These are phyloP conservation scores for Sarcoramphus papa DNA, from an alignment of 2,797 vertebrate species.

Conservation along the genomic window DNA sequence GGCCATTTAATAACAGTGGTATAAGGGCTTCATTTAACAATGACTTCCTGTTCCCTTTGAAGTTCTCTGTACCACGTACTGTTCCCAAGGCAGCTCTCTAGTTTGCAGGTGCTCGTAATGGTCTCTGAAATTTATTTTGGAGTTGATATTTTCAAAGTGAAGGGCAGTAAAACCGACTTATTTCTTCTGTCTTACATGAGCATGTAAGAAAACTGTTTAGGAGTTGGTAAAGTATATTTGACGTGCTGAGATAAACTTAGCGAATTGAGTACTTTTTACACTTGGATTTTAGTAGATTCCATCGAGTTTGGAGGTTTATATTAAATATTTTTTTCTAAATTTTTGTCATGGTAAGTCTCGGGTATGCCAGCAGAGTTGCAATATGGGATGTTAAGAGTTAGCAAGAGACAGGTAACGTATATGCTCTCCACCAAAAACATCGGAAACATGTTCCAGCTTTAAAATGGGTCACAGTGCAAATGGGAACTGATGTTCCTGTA, in stretches of 20 bases:
- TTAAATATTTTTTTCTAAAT: too few species aligned
- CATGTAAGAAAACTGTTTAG: not conserved
- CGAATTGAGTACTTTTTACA: not conserved
- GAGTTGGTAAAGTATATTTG: not conserved
- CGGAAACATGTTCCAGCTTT: not conserved
- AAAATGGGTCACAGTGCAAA: not conserved
- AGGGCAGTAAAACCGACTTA: not conserved
- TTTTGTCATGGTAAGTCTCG: not conserved
- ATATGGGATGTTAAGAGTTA: not conserved
- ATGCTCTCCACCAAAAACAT: not conserved
- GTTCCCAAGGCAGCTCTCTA: not conserved
- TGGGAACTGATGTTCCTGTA: not conserved
- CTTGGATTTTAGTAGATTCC: not conserved
- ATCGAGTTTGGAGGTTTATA: not conserved
- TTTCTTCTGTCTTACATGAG: not conserved
- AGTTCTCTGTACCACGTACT: not conserved
- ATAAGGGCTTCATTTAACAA: not conserved
- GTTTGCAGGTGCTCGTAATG: not conserved
- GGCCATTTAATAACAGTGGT: not conserved
- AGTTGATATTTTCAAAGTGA: not conserved
- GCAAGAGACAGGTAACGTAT: not conserved
- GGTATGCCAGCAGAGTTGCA: not conserved
- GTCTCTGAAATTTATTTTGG: not conserved
- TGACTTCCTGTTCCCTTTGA: not conserved
- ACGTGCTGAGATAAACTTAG: not conserved